Conservation (phyloP, 2,888 invertebrate genomes). For the Andrena minutula region DNA sequence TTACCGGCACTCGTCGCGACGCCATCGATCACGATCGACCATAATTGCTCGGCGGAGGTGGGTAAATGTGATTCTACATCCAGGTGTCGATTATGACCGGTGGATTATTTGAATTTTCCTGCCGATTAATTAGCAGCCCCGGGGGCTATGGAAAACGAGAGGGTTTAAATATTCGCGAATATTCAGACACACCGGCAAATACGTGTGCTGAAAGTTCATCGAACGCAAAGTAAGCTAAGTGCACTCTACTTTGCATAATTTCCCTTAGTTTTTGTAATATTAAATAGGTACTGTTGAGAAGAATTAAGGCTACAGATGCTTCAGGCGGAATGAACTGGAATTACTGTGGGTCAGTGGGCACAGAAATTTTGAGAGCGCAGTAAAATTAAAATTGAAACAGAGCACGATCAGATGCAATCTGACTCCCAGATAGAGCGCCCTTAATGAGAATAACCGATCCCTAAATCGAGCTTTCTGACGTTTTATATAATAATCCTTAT, state of each 20-base stretch:
- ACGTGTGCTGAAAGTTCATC: too few species aligned
- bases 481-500: conserved; percentile 14
- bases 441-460: background rate
- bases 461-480: background rate
- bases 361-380: background rate
- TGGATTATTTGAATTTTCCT: background rate
- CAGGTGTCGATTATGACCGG: conserved; percentile 3
- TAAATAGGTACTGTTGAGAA: too few species aligned
- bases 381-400: background rate
- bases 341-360: too few species aligned
- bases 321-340: too few species aligned
- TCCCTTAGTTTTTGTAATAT: too few species aligned
- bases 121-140: background rate
- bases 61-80: conserved; percentile 10
- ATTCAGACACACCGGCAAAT: background rate
- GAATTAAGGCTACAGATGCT: too few species aligned
- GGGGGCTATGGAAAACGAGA: background rate
- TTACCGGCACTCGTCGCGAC: conserved; percentile 8
- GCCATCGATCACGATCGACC: conserved; percentile 4
- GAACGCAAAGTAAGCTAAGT: too few species aligned
- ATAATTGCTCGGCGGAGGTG: conserved; percentile 6
- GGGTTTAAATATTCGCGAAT: background rate
- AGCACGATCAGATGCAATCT: background rate
- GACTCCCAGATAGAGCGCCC: background rate
- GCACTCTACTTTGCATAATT: too few species aligned